Base-by-base conservation (phyloP, 2,888 invertebrate species). In the Emmelina monodactyla region DNA sequence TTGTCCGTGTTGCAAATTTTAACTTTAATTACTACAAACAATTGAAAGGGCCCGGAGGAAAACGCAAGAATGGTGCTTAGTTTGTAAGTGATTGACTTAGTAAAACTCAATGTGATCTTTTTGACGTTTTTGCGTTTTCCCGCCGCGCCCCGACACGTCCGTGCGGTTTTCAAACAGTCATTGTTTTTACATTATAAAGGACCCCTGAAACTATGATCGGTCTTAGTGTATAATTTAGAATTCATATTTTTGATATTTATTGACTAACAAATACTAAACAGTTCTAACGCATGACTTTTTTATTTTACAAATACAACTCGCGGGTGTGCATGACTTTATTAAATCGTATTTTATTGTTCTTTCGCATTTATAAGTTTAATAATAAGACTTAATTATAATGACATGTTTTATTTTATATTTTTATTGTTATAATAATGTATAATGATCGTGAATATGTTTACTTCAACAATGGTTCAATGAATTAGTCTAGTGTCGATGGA, bases 221-320 rank as follows among this genome's bases (percentile, higher is more conserved):
- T 62, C 58, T 49, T 55, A 45, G 32, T 12, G 44, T 35, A 14
- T 47, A 41, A 42, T 49, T 42, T 30, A 47, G 45, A 41, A 47
- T 49, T 29, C 51, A 39, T 48, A 45, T 53, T 37, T 52, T 53
- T 47, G 53, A 28, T 60, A 47, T 49, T 35, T 41, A 58, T 69
- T 76, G 76, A 79, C 78, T 79, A 79, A 79, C 78, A 68, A 61
- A 48, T 58, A 76, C 75, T 78, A 78, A 79, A 71, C 49, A 48
- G 46, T 66, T 75, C 65, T 73, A 72, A 71, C 62, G 78, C 76
- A 79, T 79, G 76, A 79, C 78, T 51, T 56, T 50, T 55, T 52
- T 43, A 46, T 55, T 60, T 65, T 68, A 39, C 45, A 58, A n/a
- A n/a, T 25, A 25, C 60, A 73, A 78, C 75, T 72, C 67, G 72